Evolutionary conservation across 2,888 invertebrate genomes (phyloP).

Genomic region (Kryphioiulus occultus): DNA sequence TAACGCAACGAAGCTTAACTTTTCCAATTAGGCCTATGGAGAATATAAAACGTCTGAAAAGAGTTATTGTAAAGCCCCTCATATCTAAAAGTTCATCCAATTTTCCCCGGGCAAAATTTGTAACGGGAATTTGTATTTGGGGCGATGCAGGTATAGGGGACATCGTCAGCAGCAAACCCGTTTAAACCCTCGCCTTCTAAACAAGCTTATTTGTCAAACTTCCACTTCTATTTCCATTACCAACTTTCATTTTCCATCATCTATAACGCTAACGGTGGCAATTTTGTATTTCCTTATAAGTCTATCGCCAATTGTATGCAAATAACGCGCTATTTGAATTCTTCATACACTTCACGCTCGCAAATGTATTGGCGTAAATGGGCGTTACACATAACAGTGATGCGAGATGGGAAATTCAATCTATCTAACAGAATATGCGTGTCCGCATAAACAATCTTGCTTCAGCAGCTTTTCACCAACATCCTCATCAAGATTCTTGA

Average conservation of each 20-base stretch:
- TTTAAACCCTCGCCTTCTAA: constrained; percentile 1
- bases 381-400: background rate
- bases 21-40: constrained; percentile 12
- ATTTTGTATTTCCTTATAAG: background rate
- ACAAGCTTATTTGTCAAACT: constrained; percentile 31
- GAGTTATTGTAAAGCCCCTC: constrained; percentile 3
- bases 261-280: constrained; percentile 19
- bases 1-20: constrained; percentile 31
- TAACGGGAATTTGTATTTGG: background rate
- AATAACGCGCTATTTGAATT: constrained; percentile 30
- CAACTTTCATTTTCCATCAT: constrained; percentile 25
- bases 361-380: constrained; percentile 3
- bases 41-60: constrained; percentile 10
- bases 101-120: background rate
- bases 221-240: constrained; percentile 22
- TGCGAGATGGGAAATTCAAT: constrained; percentile 8
- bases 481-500: constrained; percentile 1
- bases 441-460: constrained; percentile 31
- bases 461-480: constrained; percentile 16
- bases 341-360: constrained; percentile 7
- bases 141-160: background rate
- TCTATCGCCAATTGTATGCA: constrained; percentile 21
- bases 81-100: constrained; percentile 35
- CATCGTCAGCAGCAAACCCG: background rate
- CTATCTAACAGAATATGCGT: constrained; percentile 2